These are phyloP conservation scores for Oenanthe melanoleuca DNA, from an alignment of 2,113 vertebrate species.

Conservation along the genomic window DNA sequence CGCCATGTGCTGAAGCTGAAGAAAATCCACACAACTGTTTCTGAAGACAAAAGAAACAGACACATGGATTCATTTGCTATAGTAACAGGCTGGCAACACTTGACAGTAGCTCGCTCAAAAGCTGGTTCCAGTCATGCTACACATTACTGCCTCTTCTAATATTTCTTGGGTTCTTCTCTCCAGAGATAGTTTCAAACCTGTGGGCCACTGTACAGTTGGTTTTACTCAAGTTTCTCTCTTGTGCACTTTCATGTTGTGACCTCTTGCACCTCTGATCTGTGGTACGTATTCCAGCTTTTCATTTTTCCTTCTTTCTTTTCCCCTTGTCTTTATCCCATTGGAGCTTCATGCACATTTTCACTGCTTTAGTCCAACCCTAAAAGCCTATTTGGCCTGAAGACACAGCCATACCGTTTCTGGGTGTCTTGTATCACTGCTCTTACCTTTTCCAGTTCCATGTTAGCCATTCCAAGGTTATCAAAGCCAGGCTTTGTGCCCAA, in stretches of 20 bases:
- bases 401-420: not conserved
- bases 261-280: not conserved
- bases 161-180: not conserved
- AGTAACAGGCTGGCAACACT: not conserved
- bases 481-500: not conserved
- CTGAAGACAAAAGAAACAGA: not conserved
- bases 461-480: not conserved
- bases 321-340: not conserved
- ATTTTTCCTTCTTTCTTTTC: not conserved
- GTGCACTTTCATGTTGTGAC: not conserved
- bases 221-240: not conserved
- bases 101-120: not conserved
- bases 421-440: not conserved
- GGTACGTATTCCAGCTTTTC: not conserved
- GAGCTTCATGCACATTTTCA: not conserved
- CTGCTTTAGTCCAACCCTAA: not conserved
- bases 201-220: not conserved
- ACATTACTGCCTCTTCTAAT: not conserved
- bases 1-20: not conserved
- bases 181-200: not conserved
- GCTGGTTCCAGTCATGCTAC: not conserved
- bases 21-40: not conserved
- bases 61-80: not conserved
- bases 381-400: not conserved
- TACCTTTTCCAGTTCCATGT: not conserved